A percentile compares a stretch with the other conserved stretches of the same genome.
Conservation (phyloP, 1,140 invertebrate genomes). For the Formica selysi region DNA sequence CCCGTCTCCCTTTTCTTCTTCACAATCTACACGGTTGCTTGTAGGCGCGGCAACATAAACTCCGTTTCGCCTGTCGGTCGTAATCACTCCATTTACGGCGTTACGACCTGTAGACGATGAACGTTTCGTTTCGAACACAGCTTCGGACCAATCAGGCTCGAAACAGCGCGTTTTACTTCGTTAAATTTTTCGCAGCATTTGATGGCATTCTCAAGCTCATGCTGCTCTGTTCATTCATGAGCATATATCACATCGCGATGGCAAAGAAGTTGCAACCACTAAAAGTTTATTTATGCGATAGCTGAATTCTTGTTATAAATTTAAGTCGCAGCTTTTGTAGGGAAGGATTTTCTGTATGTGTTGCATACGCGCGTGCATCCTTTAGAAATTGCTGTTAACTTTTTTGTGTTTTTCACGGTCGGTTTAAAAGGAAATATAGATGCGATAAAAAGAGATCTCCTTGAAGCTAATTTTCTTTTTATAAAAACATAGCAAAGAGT, state of each 20-base stretch:
- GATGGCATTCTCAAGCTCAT: not conserved
- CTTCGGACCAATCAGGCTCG: not conserved
- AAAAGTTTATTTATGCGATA: conserved; percentile 1
- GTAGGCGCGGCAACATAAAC: conserved; percentile 37
- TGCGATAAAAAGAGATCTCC: not conserved
- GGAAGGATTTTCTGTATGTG: not conserved
- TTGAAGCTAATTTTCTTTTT: conserved; percentile 1
- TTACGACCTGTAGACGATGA: conserved; percentile 30
- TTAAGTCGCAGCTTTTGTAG: not conserved
- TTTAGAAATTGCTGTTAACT: not conserved
- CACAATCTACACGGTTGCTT: not conserved
- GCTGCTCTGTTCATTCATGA: not conserved
- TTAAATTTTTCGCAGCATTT: not conserved
- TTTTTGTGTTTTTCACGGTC: not conserved
- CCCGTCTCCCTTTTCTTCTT: conserved; percentile 42
- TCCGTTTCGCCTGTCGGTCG: conserved; percentile 12
- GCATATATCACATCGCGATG: not conserved
- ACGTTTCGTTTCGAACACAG: not conserved
- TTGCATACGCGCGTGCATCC: not conserved
- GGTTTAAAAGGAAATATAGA: not conserved
- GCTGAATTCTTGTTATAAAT: conserved; percentile 19
- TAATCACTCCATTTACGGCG: conserved; percentile 57
- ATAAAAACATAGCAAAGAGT: too few relatives aligned
- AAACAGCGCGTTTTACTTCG: conserved; percentile 1
- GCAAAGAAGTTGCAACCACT: not conserved